phyloP scores from a whole-genome alignment of 2,888 invertebrate genomes.

The Scaptomyza polygonia region DNA sequence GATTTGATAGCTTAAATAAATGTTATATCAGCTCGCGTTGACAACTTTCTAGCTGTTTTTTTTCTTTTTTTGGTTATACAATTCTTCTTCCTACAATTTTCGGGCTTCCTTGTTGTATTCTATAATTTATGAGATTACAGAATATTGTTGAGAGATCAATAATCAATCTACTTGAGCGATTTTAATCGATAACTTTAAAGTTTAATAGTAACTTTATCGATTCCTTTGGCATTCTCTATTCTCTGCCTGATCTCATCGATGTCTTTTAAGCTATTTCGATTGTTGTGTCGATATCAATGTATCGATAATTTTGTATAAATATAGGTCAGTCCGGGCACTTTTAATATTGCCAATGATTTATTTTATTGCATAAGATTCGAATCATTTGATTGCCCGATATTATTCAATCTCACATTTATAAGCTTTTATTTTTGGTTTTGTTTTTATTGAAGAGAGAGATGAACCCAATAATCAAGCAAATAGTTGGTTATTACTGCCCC shows the following conservation, averaged over 20 bases:
- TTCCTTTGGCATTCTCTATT: no score
- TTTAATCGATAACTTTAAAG: no score
- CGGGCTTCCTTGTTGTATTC: no score
- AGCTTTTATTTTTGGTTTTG: not conserved
- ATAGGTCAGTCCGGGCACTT: not conserved
- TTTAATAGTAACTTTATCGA: no score
- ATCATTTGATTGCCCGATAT: not conserved
- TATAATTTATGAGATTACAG: no score
- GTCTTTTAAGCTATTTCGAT: no score
- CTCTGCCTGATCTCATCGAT: not conserved
- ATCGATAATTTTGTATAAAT: not conserved
- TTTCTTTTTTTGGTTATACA: no score
- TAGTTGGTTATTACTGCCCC: conserved; percentile 12
- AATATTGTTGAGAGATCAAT: no score
- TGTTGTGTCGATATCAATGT: not conserved
- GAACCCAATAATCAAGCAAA: conserved; percentile 6
- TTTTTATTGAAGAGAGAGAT: not conserved
- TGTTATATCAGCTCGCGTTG: no score
- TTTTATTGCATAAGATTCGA: not conserved
- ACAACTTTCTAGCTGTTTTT: no score
- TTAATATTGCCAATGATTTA: not conserved
- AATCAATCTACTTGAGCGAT: no score
- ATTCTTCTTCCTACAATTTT: no score
- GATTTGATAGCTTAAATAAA: not conserved
- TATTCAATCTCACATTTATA: not conserved